These are phyloP conservation scores for Cygnus buccinator DNA, from an alignment of 2,113 vertebrate species.

Conservation along the genomic window DNA sequence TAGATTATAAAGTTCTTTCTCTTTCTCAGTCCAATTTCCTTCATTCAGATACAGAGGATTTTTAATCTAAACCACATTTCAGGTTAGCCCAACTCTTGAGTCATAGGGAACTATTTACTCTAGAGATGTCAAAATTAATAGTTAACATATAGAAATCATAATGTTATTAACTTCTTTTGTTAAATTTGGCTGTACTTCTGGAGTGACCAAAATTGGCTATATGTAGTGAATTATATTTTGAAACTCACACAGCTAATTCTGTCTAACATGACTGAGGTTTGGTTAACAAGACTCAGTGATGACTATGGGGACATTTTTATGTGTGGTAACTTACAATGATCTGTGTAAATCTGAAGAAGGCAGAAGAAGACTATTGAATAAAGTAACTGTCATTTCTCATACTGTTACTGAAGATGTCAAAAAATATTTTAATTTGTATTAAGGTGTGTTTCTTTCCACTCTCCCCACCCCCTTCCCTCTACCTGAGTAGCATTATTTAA, in stretches of 20 bases:
- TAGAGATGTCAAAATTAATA: background rate
- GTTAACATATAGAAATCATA: background rate
- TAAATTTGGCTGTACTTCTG: background rate
- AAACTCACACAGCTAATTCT: background rate
- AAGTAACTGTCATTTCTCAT: background rate
- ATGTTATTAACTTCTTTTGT: background rate
- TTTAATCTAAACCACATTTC: background rate
- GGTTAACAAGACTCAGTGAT: background rate
- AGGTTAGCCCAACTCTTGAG: background rate
- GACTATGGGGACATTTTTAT: background rate
- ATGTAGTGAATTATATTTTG: background rate
- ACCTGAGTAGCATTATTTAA: background rate
- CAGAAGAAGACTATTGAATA: background rate
- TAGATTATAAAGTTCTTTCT: background rate
- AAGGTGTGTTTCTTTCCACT: background rate
- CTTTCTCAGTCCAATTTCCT: background rate
- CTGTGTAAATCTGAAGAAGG: background rate
- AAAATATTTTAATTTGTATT: background rate
- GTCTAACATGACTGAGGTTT: background rate
- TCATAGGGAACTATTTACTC: background rate
- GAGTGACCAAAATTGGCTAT: background rate
- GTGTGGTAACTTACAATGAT: background rate
- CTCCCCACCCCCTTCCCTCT: background rate
- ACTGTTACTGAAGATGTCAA: background rate
- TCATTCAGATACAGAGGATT: background rate